These are phyloP conservation scores for Odontomyia ornata DNA, from an alignment of 2,888 invertebrate genomes.

Conservation along the genomic window DNA sequence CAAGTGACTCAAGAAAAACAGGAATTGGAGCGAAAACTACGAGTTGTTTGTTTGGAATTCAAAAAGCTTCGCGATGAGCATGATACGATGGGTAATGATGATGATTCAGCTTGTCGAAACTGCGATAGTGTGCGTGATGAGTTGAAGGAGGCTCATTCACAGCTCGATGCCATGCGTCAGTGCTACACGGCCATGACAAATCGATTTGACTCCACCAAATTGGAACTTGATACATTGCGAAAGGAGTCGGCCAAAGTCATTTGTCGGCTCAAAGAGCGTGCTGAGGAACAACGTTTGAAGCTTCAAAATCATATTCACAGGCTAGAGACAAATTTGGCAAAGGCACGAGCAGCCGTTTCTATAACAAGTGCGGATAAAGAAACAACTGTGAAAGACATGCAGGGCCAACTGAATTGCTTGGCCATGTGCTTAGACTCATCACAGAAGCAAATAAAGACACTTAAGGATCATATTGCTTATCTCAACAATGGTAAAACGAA, in stretches of 20 bases:
- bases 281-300: constrained; percentile 58
- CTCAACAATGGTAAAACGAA: constrained; percentile 50
- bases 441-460: constrained; percentile 61
- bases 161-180: constrained; percentile 1
- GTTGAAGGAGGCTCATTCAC: not conserved
- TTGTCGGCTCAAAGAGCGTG: constrained; percentile 59
- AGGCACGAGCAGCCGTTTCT: constrained; percentile 60
- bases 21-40: constrained; percentile 56
- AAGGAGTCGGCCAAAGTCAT: constrained; percentile 57
- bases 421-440: constrained; percentile 62
- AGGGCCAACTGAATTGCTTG: constrained; percentile 59
- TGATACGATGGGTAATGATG: not conserved
- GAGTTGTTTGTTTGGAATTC: constrained; percentile 60
- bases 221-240: constrained; percentile 57
- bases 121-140: not conserved
- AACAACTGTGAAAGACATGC: constrained; percentile 60
- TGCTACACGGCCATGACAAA: constrained; percentile 49
- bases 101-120: not conserved
- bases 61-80: constrained; percentile 54
- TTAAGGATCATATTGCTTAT: constrained; percentile 60
- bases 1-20: constrained; percentile 57
- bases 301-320: constrained; percentile 60
- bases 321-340: constrained; percentile 59
- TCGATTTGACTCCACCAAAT: constrained; percentile 55
- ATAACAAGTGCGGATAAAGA: constrained; percentile 60